Evolutionary conservation across 2,888 invertebrate genomes (phyloP), one percentile per base, ranked within the genome.

Genomic region (Bhutanitis thaidina): DNA sequence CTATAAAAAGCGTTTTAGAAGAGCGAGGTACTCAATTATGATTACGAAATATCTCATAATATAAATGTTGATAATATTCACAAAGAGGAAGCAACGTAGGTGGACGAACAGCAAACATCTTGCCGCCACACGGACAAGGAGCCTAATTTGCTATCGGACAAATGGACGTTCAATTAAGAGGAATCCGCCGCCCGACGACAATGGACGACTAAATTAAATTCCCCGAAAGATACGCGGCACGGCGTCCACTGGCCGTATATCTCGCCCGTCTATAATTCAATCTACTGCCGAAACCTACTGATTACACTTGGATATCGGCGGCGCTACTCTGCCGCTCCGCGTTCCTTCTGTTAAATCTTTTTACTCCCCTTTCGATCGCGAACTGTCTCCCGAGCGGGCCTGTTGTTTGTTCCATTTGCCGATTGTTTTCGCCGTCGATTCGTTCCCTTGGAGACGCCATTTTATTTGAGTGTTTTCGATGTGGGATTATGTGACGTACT

Each of bases 151-250:
- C 20, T 8, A 12, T 25, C 13, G 3, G n/a, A 35, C 14, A 27
- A 44, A 44, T 36, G 38, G 25, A 12, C n/a, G 12, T 25, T 25
- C 15, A 27, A 29, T 45, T 27, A 45, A 45, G 13, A 45, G 10
- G 15, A 29, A 14, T 20, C 20, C 15, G 16, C 12, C 38, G n/a
- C 36, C 13, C 27, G 14, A 3, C 27, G 36, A 35, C 36, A 36
- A 36, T 44, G 15, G 12, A 7, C 25, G 44, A 36, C 36, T 27
- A 12, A 44, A 44, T 44, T 44, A 37, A 45, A 36, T 29, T 14
- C 20, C 13, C 8, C n/a, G 20, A 7, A 5, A 12, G 7, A 27
- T 7, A 12, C 30, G 30, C 4, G 4, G 9, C 30, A 2, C 10
- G 36, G n/a, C 45, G 27, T 27, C 37, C 45, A 37, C 15, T 37